Percentiles rank a stretch among this genome's conserved stretches.
These are phyloP conservation scores for Emydura subglobosa DNA, from an alignment of 2,113 vertebrate genomes.

Conservation along the genomic window DNA sequence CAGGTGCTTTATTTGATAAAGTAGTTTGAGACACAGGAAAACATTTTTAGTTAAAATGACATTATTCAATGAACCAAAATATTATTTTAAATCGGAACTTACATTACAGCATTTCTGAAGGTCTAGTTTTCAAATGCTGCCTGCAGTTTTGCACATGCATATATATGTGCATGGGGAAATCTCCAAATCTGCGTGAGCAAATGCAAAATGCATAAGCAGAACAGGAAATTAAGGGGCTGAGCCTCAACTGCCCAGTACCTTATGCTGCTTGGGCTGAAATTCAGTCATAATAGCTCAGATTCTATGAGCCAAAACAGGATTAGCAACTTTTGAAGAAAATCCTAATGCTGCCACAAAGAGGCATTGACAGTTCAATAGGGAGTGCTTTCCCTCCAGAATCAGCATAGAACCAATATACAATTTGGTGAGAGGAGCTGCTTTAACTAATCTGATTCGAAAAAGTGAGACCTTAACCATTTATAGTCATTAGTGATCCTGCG, in stretches of 20 bases:
- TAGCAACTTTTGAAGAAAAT: neutral
- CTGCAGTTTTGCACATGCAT: neutral
- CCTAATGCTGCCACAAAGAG: neutral
- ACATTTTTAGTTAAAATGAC: neutral
- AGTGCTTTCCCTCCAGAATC: neutral
- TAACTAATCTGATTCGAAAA: no score
- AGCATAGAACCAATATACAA: neutral
- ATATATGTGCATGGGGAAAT: neutral
- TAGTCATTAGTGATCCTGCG: no score
- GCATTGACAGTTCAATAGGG: neutral
- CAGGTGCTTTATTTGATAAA: no score
- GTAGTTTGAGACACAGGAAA: neutral
- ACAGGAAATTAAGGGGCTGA: neutral
- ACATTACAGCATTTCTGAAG: neutral
- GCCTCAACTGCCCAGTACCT: neutral
- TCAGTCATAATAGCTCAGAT: neutral
- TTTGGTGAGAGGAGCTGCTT: neutral
- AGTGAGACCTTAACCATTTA: no score
- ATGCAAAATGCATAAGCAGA: neutral
- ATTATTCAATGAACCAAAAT: neutral
- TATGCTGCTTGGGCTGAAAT: neutral
- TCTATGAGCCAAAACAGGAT: neutral
- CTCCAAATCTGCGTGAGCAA: accelerated
- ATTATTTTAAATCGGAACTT: neutral
- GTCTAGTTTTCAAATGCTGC: neutral